These are phyloP conservation scores for Rambutsinella grinnellia DNA, from an alignment of 2,888 invertebrate species.

Conservation along the genomic window DNA sequence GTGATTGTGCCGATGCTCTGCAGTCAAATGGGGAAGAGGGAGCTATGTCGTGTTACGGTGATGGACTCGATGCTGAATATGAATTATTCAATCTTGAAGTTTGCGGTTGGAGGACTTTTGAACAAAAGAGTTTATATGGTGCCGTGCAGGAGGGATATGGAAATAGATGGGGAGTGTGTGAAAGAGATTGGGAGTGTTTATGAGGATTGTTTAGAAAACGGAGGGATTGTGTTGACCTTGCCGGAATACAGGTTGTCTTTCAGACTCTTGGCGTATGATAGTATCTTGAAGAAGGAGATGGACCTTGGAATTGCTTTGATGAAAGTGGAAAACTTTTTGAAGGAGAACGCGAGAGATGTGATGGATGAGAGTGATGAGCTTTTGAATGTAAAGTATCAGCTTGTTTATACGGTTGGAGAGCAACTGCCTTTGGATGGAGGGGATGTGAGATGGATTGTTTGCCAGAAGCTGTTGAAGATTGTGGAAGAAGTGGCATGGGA, in stretches of 20 bases:
- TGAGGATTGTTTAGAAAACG: constrained; percentile 21
- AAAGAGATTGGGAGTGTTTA: constrained; percentile 1
- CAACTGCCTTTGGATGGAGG: constrained; percentile 45
- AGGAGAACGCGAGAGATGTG: constrained; percentile 43
- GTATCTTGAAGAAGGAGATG: not conserved
- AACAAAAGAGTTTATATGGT: constrained; percentile 45
- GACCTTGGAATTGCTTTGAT: constrained; percentile 8
- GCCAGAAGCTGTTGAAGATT: constrained; percentile 33
- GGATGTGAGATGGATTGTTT: constrained; percentile 32
- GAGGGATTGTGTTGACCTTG: constrained; percentile 37
- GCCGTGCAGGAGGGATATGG: constrained; percentile 54
- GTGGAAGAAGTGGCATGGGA: not conserved
- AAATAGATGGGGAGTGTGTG: not conserved
- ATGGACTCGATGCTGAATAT: constrained; percentile 53
- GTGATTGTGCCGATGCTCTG: constrained; percentile 53
- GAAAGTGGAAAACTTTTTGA: constrained; percentile 39
- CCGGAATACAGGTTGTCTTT: constrained; percentile 48
- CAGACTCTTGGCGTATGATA: constrained; percentile 18
- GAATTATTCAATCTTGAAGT: constrained; percentile 34
- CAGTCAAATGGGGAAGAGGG: not conserved
- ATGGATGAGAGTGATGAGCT: constrained; percentile 64
- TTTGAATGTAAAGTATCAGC: constrained; percentile 58
- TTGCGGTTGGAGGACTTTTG: constrained; percentile 51
- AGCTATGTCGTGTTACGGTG: constrained; percentile 55
- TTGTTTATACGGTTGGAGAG: constrained; percentile 57